A percentile compares a stretch with the other conserved stretches of the same genome.
These are phyloP conservation scores for Taphrorychus bicolor DNA, from an alignment of 2,888 invertebrate species.

Conservation along the genomic window DNA sequence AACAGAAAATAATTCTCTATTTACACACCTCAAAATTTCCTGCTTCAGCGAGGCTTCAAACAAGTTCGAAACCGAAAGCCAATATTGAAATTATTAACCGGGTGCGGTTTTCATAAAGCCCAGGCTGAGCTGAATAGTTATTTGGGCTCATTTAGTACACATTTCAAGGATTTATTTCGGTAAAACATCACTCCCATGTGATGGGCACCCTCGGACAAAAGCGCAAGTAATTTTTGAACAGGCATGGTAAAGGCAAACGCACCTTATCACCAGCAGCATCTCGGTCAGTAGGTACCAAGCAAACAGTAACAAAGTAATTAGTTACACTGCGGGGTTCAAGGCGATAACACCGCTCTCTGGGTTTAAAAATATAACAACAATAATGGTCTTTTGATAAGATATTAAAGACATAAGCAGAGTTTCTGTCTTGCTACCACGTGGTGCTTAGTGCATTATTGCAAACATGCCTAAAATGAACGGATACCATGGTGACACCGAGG, in stretches of 20 bases:
- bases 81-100: not conserved
- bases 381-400: too few species aligned
- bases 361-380: too few species aligned
- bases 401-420: not conserved
- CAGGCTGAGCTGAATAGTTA: not conserved
- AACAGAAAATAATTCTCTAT: too few species aligned
- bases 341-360: too few species aligned
- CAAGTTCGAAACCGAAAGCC: not conserved
- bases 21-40: not conserved
- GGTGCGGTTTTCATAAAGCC: not conserved
- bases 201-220: too few species aligned
- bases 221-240: not conserved
- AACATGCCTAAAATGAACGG: not conserved
- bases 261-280: not conserved
- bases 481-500: conserved; percentile 1
- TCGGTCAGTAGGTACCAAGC: too few species aligned
- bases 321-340: too few species aligned
- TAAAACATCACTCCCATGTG: not conserved
- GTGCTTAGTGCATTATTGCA: not conserved
- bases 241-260: not conserved
- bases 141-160: not conserved
- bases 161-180: not conserved
- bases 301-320: too few species aligned
- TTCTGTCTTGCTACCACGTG: too few species aligned
- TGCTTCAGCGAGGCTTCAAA: not conserved